Evolutionary conservation across 2,113 vertebrate species (phyloP), one percentile per base, ranked within the genome.

Genomic region (Sylvietta virens): DNA sequence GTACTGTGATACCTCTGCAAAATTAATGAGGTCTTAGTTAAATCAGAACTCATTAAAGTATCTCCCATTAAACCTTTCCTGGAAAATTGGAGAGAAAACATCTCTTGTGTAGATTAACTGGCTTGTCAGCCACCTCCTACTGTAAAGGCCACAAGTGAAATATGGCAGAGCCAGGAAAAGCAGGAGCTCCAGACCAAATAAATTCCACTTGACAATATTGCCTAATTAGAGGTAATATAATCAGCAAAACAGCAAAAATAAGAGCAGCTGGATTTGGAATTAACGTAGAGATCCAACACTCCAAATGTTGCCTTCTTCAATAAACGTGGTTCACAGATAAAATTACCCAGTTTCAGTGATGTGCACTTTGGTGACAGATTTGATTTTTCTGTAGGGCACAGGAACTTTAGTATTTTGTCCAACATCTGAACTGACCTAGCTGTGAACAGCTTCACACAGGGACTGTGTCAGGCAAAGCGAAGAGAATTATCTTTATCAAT

Each of bases 71-170:
- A 95, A 82, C 74, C 78, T 77, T 91, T 95, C 66, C 81, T 90
- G 84, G 85, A 95, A 94, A 96, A 91, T 2, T 54, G 91, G 42
- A 92, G 50, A 70, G 58, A 82, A 95, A 91, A 48, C 57, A 82
- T 76, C 83, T 84, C 87, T 44, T 54, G 58, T 82, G 73, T 23
- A 80, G 91, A 97, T 95, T 81, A 94, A 92, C 48, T 82, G 81
- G 82, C 50, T 48, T 65, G 87, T 91, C 94, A 88, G 87, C 57
- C 95, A 95, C 81, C 81, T 91, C 84, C 94, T 95, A 96, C 94
- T 94, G 91, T 94, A 95, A 69, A 91, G 84, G 33, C 57, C 81
- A 69, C 78, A 54, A 86, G 66, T 69, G 78, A 95, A 95, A 88
- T n/a, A 86, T 0, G 21, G 78, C 74, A 82, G 62, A 87, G 84